Base-by-base conservation (phyloP, 2,888 invertebrate genomes). In the Drosophila peninsularis region DNA sequence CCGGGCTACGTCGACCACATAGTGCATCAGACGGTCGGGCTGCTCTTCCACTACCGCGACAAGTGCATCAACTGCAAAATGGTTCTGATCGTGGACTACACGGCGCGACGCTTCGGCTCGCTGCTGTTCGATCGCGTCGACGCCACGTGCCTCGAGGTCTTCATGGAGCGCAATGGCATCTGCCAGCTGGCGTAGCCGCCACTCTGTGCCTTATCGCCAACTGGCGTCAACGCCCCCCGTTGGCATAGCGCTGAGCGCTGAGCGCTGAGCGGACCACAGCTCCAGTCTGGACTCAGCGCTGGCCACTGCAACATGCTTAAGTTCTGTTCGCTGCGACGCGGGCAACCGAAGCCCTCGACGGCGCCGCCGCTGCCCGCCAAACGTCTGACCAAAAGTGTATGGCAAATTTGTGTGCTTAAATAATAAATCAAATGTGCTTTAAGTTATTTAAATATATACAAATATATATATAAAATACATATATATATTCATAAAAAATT, bases 11-110 rank as follows among this genome's bases (percentile, higher is more conserved):
- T 87, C 3, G 91, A 92, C 52, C 89, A 81, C 47, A 58, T 88
- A 6, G 82, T 92, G 4, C 90, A 90, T 32, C 84, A 82, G 3
- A 82, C 89, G 24, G 92, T 92, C 10, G 92, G 90, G 0, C 68
- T 92, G 50, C 74, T 92, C 41, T 92, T 90, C 60, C 92, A 92
- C 61, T 92, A 92, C 65, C 91, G 92, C 11, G 90, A 91, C 64
- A 88, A 92, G 68, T 92, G 92, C 69, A 80, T 86, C 56, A 88
- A 87, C 44, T 90, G 91, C 56, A 89, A 90, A 62, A 88, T 87
- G 41, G 80, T 86, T 13, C 60, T 90, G 45, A 82, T 90, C 3
- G 82, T 89, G 14, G 92, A 92, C 60, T 91, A 90, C 32, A 89
- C 91, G 7, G 91, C 92, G 5, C 75, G 91, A 10, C 80, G 90